Percentiles rank a stretch among this genome's conserved stretches.
These are phyloP conservation scores for Lycaon pictus DNA, from an alignment of 2,113 vertebrate genomes.

Conservation along the genomic window DNA sequence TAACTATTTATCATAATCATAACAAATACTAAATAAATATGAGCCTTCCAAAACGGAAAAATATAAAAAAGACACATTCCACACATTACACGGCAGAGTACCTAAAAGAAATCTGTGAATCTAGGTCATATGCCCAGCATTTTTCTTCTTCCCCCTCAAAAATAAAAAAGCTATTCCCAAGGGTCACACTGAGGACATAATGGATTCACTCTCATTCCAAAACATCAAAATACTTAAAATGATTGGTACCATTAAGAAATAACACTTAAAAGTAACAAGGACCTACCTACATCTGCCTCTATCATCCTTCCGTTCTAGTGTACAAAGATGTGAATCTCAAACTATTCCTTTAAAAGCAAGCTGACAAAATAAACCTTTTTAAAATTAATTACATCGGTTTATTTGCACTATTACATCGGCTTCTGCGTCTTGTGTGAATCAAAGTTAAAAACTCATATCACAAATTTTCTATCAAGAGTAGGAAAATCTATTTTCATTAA, in stretches of 20 bases:
- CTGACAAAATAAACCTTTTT: slow-evolving; percentile 75
- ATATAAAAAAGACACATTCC: slow-evolving; percentile 2
- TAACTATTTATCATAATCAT: slow-evolving; percentile 47
- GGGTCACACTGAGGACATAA: slow-evolving; percentile 83
- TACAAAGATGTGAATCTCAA: slow-evolving; percentile 75
- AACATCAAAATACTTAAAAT: slow-evolving; percentile 83
- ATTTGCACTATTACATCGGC: slow-evolving; percentile 61
- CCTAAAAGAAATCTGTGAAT: slow-evolving; percentile 64
- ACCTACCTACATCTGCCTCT: slow-evolving; percentile 35
- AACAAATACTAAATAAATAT: slow-evolving; percentile 62
- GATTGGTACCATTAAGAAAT: slow-evolving; percentile 77
- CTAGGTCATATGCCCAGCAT: slow-evolving; percentile 54
- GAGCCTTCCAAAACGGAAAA: slow-evolving; percentile 46
- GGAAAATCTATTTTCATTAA: slow-evolving; percentile 63
- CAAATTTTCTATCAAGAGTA: slow-evolving; percentile 54
- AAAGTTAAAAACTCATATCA: slow-evolving; percentile 64
- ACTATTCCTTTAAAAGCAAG: slow-evolving; percentile 80
- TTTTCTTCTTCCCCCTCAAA: slow-evolving; percentile 34
- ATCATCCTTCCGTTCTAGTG: not conserved
- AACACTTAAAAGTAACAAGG: slow-evolving; percentile 50
- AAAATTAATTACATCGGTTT: slow-evolving; percentile 76
- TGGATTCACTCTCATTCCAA: slow-evolving; percentile 84
- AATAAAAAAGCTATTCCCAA: slow-evolving; percentile 83
- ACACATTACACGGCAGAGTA: not conserved
- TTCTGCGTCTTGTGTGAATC: slow-evolving; percentile 64